A percentile compares a stretch with the other conserved stretches of the same genome.
phyloP scores from a whole-genome alignment of 2,113 vertebrate species.

The Rostratula benghalensis region DNA sequence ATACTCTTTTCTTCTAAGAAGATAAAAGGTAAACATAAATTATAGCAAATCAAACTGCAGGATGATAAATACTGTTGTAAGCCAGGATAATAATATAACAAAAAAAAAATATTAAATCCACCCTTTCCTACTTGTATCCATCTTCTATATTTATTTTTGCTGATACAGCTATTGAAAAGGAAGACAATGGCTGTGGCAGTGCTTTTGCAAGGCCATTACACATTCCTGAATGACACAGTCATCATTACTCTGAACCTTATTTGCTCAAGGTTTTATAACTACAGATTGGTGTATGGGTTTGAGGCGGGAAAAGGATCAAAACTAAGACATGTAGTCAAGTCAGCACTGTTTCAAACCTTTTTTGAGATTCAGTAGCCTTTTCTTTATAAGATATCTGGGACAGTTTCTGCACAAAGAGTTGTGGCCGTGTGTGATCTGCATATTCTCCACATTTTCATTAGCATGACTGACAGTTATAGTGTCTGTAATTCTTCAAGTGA shows the following conservation, averaged over 20 bases:
- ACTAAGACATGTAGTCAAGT: neutral
- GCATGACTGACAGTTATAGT: neutral
- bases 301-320: neutral
- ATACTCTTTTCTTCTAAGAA: conserved; percentile 57
- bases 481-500: neutral
- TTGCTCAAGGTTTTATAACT: conserved; percentile 45
- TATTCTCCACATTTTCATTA: neutral
- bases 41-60: conserved; percentile 61
- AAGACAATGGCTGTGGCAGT: neutral
- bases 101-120: conserved; percentile 58
- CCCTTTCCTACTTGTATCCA: conserved; percentile 1
- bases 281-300: neutral
- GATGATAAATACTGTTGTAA: conserved; percentile 67
- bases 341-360: neutral
- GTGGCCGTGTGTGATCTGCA: neutral
- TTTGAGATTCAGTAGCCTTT: neutral
- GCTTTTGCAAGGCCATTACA: conserved; percentile 35
- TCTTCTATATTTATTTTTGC: conserved; percentile 41
- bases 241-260: neutral
- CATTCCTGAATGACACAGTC: neutral
- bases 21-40: conserved; percentile 74
- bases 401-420: neutral
- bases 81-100: conserved; percentile 54
- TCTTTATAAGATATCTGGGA: neutral
- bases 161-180: conserved; percentile 7